Conservation (phyloP, 1,140 invertebrate species). For the Sweltsa coloradensis region DNA sequence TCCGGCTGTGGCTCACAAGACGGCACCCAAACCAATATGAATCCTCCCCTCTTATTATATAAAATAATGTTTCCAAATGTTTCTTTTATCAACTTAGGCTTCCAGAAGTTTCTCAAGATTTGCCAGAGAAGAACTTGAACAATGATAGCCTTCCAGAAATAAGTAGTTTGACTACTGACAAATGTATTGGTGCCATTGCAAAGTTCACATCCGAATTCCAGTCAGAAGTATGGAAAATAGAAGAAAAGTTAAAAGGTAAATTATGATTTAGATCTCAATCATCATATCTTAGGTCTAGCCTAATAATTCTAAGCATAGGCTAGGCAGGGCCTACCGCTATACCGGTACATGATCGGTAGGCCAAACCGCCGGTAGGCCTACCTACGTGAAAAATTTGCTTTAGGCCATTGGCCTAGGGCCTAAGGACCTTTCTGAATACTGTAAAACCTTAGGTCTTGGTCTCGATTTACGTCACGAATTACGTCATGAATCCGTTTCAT, state of each 20-base stretch:
- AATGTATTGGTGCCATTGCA: slow-evolving; percentile 67
- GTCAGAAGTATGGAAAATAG: slow-evolving; percentile 50
- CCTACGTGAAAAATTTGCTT: too few relatives aligned
- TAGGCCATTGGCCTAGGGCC: too few relatives aligned
- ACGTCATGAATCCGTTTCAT: too few relatives aligned
- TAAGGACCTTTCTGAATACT: too few relatives aligned
- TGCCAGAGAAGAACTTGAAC: slow-evolving; percentile 58
- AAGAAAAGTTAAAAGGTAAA: slow-evolving; percentile 37
- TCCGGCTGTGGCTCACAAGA: too few relatives aligned
- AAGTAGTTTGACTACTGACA: slow-evolving; percentile 64
- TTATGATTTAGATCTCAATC: slow-evolving; percentile 6
- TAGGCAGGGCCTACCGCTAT: too few relatives aligned
- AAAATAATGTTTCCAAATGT: slow-evolving; percentile 1
- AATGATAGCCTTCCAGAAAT: slow-evolving; percentile 65
- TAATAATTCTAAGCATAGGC: slow-evolving; percentile 1
- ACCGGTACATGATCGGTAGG: too few relatives aligned
- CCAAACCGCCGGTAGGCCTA: too few relatives aligned
- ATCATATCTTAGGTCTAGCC: slow-evolving; percentile 4
- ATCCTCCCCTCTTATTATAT: background rate
- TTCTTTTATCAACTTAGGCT: slow-evolving; percentile 47
- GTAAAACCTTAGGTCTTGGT: too few relatives aligned
- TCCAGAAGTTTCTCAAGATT: slow-evolving; percentile 80
- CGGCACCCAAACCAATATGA: too few relatives aligned
- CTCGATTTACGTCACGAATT: too few relatives aligned
- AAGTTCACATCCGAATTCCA: slow-evolving; percentile 76